These are phyloP conservation scores for Rattus rattus DNA, from an alignment of 2,113 vertebrate genomes.

Conservation along the genomic window DNA sequence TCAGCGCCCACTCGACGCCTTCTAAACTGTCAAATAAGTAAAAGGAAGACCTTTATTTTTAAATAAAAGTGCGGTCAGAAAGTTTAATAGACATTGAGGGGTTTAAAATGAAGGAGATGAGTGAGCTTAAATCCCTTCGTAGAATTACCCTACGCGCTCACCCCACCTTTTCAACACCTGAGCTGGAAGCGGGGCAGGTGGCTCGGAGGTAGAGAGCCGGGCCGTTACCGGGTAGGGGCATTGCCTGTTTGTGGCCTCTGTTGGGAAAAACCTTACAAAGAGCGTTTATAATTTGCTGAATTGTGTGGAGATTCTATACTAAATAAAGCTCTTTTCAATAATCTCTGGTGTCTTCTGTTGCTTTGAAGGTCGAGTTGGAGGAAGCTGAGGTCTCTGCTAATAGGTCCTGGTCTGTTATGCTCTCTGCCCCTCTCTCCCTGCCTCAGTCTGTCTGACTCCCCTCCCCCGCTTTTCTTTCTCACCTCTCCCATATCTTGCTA, in stretches of 20 bases:
- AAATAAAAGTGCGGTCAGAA: not conserved
- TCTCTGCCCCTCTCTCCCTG: rapidly evolving
- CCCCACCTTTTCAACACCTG: not conserved
- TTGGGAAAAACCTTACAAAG: constrained; percentile 69
- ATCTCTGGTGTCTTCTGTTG: constrained; percentile 7
- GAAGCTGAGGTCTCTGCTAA: not conserved
- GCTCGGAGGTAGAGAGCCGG: not conserved
- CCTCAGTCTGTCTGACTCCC: not conserved
- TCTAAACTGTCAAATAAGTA: not conserved
- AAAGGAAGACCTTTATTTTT: not conserved
- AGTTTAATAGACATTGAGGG: not conserved
- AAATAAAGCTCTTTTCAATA: constrained; percentile 85
- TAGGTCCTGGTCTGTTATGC: not conserved
- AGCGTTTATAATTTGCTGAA: constrained; percentile 81
- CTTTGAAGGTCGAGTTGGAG: constrained; percentile 13
- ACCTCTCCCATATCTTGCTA: not conserved
- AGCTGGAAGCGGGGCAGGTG: not conserved
- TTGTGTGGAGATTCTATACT: constrained; percentile 79
- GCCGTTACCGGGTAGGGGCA: not conserved
- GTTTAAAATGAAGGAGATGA: not conserved
- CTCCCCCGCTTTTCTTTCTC: no score
- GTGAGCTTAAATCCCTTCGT: not conserved
- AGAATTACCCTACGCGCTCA: not conserved
- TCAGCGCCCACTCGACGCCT: not conserved
- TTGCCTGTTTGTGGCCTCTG: constrained; percentile 74